Evolutionary conservation across 2,888 invertebrate species (phyloP).

Genomic region (Campoletis raptor): DNA sequence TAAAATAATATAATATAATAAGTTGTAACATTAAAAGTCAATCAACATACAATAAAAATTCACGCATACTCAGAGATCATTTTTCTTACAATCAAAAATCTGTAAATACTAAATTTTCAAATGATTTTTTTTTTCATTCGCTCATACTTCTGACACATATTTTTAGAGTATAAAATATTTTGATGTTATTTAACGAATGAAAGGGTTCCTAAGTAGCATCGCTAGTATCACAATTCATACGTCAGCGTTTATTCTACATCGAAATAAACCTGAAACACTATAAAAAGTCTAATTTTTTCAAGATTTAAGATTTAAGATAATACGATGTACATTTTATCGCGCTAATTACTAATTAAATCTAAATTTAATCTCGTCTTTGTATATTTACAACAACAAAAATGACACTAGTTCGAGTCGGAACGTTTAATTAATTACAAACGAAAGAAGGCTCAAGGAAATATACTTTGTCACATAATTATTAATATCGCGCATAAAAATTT

Average conservation of each 20-base stretch:
- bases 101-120: constrained; percentile 32
- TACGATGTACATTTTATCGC: constrained; percentile 44
- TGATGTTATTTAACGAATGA: constrained; percentile 70
- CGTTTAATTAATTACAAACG: neutral
- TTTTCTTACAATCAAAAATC: constrained; percentile 61
- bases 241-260: constrained; percentile 56
- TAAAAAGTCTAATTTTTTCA: constrained; percentile 31
- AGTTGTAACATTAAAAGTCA: constrained; percentile 72
- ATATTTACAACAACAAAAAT: constrained; percentile 50
- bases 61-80: constrained; percentile 75
- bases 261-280: constrained; percentile 57
- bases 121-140: constrained; percentile 42
- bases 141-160: constrained; percentile 44
- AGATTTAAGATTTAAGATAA: constrained; percentile 17
- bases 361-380: constrained; percentile 48
- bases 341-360: constrained; percentile 19
- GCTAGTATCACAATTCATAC: constrained; percentile 83
- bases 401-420: constrained; percentile 14
- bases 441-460: constrained; percentile 30
- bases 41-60: constrained; percentile 80
- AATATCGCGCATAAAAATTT: constrained; percentile 38
- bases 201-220: constrained; percentile 77
- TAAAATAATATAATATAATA: constrained; percentile 77
- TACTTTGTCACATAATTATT: constrained; percentile 34
- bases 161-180: constrained; percentile 48